Percentiles rank a stretch among this genome's conserved stretches.
phyloP scores from a whole-genome alignment of 2,888 invertebrate genomes.

The Napeogenes inachia region DNA sequence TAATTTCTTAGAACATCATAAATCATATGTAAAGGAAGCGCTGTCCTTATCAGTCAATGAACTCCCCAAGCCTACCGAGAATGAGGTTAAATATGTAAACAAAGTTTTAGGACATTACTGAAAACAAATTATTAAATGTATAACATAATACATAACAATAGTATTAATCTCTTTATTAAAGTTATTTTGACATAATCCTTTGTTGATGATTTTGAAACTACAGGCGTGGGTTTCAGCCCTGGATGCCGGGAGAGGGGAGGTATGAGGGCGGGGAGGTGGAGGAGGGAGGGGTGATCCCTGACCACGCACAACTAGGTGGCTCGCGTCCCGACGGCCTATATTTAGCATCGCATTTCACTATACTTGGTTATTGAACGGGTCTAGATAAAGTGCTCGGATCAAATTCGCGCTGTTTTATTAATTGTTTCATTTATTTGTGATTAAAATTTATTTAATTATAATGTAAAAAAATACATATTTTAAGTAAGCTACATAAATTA shows the following conservation, averaged over 20 bases:
- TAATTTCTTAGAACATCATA: not conserved
- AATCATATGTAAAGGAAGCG: not conserved
- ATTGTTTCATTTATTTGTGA: no score
- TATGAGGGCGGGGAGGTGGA: conserved; percentile 31
- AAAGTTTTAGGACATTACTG: no score
- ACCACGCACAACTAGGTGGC: conserved; percentile 68
- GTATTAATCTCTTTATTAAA: no score
- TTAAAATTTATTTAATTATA: no score
- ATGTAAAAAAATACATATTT: no score
- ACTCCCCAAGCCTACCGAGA: not conserved
- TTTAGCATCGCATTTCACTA: conserved; percentile 65
- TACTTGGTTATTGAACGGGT: conserved; percentile 38
- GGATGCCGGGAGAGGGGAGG: conserved; percentile 26
- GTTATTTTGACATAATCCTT: not conserved
- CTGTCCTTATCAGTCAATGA: conserved; percentile 3
- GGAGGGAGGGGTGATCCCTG: conserved; percentile 55
- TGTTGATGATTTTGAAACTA: conserved; percentile 13
- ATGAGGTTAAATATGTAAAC: not conserved
- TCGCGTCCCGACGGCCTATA: conserved; percentile 57
- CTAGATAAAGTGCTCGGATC: no score
- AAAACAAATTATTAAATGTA: no score
- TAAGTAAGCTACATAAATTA: no score
- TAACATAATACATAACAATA: no score
- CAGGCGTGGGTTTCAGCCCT: conserved; percentile 35
- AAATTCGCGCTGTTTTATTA: no score